Percentiles rank a stretch among this genome's conserved stretches.
phyloP scores from a whole-genome alignment of 2,888 invertebrate species.

The Meliscaeva auricollis region DNA sequence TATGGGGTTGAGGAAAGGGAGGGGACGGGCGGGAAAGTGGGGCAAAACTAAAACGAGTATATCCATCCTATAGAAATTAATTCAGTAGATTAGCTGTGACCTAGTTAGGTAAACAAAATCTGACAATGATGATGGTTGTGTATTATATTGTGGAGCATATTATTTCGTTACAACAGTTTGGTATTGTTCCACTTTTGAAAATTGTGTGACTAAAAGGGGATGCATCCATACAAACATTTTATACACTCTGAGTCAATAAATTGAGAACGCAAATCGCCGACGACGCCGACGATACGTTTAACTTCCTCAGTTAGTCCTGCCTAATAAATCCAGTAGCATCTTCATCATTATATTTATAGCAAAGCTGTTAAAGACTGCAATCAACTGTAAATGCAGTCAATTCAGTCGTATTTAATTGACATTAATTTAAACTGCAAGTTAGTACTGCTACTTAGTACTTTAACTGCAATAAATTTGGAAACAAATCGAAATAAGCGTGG shows the following conservation, averaged over 20 bases:
- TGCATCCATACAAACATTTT: background rate
- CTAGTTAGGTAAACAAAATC: conserved; percentile 54
- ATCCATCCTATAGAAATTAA: conserved; percentile 55
- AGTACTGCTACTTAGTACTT: no score
- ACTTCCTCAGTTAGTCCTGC: no score
- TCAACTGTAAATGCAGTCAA: no score
- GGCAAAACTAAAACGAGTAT: conserved; percentile 29
- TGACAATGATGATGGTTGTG: conserved; percentile 36
- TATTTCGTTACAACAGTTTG: conserved; percentile 63
- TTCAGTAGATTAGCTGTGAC: conserved; percentile 71
- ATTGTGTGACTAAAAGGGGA: conserved; percentile 23
- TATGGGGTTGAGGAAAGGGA: conserved; percentile 31
- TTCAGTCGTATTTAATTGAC: no score
- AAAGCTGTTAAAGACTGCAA: no score
- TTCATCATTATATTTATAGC: no score
- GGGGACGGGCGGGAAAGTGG: background rate
- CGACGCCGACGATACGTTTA: no score
- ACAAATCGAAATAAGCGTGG: no score
- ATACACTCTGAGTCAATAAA: background rate
- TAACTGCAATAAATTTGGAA: no score
- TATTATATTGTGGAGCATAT: conserved; percentile 42
- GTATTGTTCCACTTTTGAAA: conserved; percentile 58
- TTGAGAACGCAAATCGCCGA: background rate
- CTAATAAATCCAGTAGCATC: no score
- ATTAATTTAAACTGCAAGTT: no score